Conservation (phyloP, 2,113 vertebrate genomes). For the Todiramphus chloris region DNA sequence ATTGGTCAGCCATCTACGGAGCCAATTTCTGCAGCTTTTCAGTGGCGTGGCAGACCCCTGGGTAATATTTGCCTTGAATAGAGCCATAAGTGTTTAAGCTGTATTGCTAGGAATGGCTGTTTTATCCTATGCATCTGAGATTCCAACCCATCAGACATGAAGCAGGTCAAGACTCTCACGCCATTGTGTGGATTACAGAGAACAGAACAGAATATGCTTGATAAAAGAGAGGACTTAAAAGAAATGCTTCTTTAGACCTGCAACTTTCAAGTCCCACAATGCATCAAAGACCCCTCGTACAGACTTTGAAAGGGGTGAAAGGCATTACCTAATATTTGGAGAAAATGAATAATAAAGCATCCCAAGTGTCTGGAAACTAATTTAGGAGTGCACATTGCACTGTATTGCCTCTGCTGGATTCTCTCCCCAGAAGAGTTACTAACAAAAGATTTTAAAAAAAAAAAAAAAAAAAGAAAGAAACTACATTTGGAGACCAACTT, state of each 20-base stretch:
- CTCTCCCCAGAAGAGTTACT: conserved; percentile 43
- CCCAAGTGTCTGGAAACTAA: conserved; percentile 66
- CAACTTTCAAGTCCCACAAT: conserved; percentile 73
- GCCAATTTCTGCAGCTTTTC: conserved; percentile 65
- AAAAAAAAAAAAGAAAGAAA: background rate
- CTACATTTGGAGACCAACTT: conserved; percentile 55
- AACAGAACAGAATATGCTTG: conserved; percentile 52
- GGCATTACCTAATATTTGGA: conserved; percentile 70
- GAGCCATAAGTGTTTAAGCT: conserved; percentile 33
- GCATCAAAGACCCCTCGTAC: conserved; percentile 65
- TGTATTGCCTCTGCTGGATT: conserved; percentile 36
- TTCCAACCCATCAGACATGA: conserved; percentile 55
- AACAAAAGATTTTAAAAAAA: conserved; percentile 48
- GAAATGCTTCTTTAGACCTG: conserved; percentile 46
- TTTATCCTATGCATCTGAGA: conserved; percentile 60
- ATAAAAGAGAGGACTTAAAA: conserved; percentile 61
- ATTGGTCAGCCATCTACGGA: conserved; percentile 41
- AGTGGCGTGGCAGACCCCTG: conserved; percentile 34
- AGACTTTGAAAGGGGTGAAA: conserved; percentile 51
- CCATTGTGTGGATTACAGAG: conserved; percentile 41
- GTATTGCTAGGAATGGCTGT: background rate
- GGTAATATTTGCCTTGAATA: conserved; percentile 62
- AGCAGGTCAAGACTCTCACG: conserved; percentile 51
- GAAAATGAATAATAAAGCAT: conserved; percentile 74
- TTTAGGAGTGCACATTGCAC: conserved; percentile 64